Conservation (phyloP, 2,797 vertebrate species). For the Macropus fuliginosus region DNA sequence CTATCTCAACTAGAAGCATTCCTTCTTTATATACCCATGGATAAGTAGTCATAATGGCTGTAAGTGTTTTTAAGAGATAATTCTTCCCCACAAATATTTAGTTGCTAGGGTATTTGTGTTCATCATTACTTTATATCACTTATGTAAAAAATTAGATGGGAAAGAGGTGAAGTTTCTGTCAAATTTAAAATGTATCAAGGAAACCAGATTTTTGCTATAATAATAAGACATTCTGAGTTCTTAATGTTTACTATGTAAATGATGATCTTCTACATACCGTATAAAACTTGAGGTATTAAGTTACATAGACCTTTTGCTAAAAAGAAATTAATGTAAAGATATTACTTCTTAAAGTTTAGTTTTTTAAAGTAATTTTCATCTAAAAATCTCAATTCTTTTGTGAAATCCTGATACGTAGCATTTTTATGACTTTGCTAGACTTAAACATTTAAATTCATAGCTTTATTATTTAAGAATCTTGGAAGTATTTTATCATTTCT, state of each 20-base stretch:
- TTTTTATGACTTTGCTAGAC: neutral
- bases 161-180: neutral
- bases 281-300: neutral
- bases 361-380: too few species aligned
- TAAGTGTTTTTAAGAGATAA: neutral
- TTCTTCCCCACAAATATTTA: neutral
- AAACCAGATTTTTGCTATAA: neutral
- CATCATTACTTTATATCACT: neutral
- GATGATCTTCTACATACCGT: neutral
- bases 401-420: neutral
- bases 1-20: neutral
- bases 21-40: neutral
- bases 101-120: neutral
- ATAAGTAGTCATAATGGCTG: neutral
- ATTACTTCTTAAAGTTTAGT: neutral
- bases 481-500: neutral
- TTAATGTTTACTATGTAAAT: neutral
- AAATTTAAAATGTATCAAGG: neutral
- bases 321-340: neutral
- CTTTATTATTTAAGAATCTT: neutral
- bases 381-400: neutral
- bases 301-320: neutral
- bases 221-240: neutral
- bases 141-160: neutral
- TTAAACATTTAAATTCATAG: neutral